Conservation (phyloP, 2,888 invertebrate genomes). For the Mystacides longicornis region DNA sequence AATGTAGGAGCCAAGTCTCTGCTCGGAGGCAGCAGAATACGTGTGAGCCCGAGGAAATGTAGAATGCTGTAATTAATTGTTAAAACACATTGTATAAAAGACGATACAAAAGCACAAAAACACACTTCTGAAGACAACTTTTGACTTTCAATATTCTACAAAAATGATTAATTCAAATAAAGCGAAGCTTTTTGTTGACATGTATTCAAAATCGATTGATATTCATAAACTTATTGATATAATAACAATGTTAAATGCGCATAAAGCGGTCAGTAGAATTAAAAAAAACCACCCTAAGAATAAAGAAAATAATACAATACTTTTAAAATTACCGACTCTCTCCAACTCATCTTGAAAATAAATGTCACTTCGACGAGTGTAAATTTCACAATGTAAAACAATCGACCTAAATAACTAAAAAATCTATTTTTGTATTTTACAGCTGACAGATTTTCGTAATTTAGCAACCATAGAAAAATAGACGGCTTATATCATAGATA, state of each 20-base stretch:
- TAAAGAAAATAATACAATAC: conserved; percentile 22
- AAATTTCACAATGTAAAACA: conserved; percentile 11
- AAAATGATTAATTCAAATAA: too few species aligned
- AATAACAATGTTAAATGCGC: conserved; percentile 14
- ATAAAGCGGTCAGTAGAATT: conserved; percentile 17
- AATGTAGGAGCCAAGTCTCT: conserved; percentile 45
- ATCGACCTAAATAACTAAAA: conserved; percentile 21
- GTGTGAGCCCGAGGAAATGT: conserved; percentile 46
- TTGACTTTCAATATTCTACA: too few species aligned
- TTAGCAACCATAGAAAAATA: conserved; percentile 20
- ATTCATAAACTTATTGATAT: background rate
- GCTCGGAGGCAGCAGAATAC: conserved; percentile 46
- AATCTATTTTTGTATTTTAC: conserved; percentile 17
- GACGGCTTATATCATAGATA: conserved; percentile 12
- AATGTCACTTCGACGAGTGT: conserved; percentile 5
- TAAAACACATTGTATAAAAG: background rate
- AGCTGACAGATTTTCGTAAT: conserved; percentile 10
- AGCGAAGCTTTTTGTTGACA: too few species aligned
- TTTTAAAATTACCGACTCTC: conserved; percentile 25
- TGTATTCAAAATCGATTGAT: background rate
- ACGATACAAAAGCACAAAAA: conserved; percentile 1
- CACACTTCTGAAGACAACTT: too few species aligned
- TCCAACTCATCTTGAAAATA: conserved; percentile 22
- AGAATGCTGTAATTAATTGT: conserved; percentile 37
- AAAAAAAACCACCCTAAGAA: conserved; percentile 9